These are phyloP conservation scores for Drosophila melanica DNA, from an alignment of 1,140 invertebrate genomes.

Conservation along the genomic window DNA sequence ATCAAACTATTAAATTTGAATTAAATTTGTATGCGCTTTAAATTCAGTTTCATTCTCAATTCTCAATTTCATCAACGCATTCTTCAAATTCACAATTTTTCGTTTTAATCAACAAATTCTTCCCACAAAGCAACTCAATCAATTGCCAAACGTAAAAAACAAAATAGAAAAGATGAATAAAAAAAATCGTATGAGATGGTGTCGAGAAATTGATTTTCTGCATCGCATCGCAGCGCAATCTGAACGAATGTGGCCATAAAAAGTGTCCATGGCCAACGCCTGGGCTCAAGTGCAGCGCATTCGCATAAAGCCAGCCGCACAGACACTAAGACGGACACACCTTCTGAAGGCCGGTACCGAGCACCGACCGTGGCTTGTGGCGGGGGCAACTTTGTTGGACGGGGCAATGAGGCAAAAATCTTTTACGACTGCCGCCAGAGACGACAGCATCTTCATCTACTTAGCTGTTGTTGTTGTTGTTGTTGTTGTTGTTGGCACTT, in stretches of 20 bases:
- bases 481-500: constrained; percentile 34
- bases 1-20: no score
- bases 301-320: constrained; percentile 7
- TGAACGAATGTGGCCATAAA: constrained; percentile 67
- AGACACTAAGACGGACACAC: constrained; percentile 31
- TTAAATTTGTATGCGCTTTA: no score
- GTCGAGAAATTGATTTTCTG: constrained; percentile 68
- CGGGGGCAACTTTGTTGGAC: constrained; percentile 1
- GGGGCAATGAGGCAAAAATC: constrained; percentile 23
- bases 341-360: constrained; percentile 8
- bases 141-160: constrained; percentile 20
- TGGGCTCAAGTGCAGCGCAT: constrained; percentile 31
- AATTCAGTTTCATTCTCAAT: background rate
- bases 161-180: constrained; percentile 13
- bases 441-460: constrained; percentile 44
- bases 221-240: constrained; percentile 48
- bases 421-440: constrained; percentile 45
- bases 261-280: constrained; percentile 61
- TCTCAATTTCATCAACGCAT: constrained; percentile 1
- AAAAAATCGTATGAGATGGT: constrained; percentile 37
- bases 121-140: constrained; percentile 43
- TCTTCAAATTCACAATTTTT: background rate
- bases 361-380: no score
- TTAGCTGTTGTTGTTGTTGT: constrained; percentile 25
- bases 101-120: constrained; percentile 34